Evolutionary conservation across 2,113 vertebrate genomes (phyloP).

Genomic region (Ceyx margarethae): DNA sequence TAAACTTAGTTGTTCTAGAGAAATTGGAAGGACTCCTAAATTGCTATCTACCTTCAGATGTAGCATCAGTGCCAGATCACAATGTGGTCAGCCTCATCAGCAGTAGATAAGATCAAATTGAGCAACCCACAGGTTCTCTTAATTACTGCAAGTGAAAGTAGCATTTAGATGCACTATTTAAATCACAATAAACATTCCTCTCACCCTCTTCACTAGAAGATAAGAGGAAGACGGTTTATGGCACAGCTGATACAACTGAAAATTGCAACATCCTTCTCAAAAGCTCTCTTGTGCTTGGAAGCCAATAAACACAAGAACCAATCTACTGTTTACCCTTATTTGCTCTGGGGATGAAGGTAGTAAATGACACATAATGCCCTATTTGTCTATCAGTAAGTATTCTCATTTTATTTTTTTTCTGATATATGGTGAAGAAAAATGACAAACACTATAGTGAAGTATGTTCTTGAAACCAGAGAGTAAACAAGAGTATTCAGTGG

Average conservation of each 20-base stretch:
- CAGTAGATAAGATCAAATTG: neutral
- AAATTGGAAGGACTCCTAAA: neutral
- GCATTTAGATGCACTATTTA: neutral
- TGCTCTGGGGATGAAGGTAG: neutral
- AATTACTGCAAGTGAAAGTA: neutral
- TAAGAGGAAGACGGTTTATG: neutral
- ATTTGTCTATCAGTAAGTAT: neutral
- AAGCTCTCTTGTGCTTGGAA: neutral
- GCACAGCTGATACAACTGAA: neutral
- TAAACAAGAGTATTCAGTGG: neutral
- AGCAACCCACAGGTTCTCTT: neutral
- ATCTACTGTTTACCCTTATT: neutral
- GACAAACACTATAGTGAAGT: neutral
- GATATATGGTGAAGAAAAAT: neutral
- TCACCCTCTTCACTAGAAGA: neutral
- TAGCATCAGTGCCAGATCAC: neutral
- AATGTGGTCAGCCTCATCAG: neutral
- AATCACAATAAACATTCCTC: neutral
- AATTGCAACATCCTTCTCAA: neutral
- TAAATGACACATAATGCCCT: neutral
- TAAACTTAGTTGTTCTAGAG: neutral
- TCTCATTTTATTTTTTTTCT: neutral
- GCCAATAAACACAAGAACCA: neutral
- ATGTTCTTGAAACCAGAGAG: neutral
- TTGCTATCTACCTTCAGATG: neutral